Evolutionary conservation across 2,888 invertebrate species (phyloP), one percentile per base, ranked within the genome.

Genomic region (Stenichneumon culpator): DNA sequence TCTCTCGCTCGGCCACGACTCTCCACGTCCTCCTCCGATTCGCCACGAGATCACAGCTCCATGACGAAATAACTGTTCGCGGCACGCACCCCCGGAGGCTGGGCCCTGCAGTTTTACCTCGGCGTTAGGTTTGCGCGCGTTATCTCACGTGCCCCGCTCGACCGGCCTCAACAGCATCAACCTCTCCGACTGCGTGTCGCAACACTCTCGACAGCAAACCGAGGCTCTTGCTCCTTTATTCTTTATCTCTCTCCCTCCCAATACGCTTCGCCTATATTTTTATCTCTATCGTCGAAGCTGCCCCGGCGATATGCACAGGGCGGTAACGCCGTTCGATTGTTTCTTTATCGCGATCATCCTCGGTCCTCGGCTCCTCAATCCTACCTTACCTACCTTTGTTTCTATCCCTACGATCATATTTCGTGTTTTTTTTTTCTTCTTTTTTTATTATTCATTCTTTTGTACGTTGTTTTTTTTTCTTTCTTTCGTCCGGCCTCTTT

Each of bases 281-380:
- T 70, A 39, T 65, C 22, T 50, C 57, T 74, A 74, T 79, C 79
- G 81, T 74, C 74, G 81, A 60, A 78, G 39, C 44, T 57, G 70
- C 72, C 80, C 78, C 77, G 63, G 79, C 68, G 70, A 68, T 70
- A 75, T 75, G 68, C 57, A 67, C 74, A 84, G 88, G 86, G 86
- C 87, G 87, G 87, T 87, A 82, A 86, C 86, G 81, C 86, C 81
- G 90, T 92, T 92, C 92, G 92, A 92, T 92, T 92, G 92, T 92
- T 92, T 92, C 92, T 91, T 92, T 92, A 92, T 92, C 92, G 92
- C 92, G 92, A 92, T 92, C 91, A 90, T 91, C 90, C 90, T 89
- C 89, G 88, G 65, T 84, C 74, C 78, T 84, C 88, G 85, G 88
- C 88, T 88, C 87, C 87, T 86, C 87, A 86, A 87, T 88, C 89